A percentile compares a stretch with the other conserved stretches of the same genome.
Conservation (phyloP, 30 jellyfish, hydroid and myxozoan species). For the Catostylus mosaicus region DNA sequence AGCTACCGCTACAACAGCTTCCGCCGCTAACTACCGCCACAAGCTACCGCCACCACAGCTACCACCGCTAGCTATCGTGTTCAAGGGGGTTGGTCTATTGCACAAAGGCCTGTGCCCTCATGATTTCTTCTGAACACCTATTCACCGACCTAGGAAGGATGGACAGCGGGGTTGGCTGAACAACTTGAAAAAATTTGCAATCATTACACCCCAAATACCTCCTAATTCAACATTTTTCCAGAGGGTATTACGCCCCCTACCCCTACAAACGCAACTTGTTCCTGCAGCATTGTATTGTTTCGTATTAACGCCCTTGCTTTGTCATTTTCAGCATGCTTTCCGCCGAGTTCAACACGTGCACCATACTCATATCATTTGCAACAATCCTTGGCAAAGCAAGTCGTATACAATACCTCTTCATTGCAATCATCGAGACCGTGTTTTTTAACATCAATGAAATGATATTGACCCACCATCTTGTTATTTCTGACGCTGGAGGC, state of each 20-base stretch:
- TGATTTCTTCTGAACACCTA: too few species aligned
- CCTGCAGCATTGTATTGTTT: neutral
- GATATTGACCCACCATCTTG: slow-evolving; percentile 76
- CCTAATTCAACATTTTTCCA: neutral
- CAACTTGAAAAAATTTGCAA: neutral
- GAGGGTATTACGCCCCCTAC: neutral
- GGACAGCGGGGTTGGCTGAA: neutral
- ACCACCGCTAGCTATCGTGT: too few species aligned
- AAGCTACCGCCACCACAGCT: too few species aligned
- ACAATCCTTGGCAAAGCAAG: slow-evolving; percentile 93
- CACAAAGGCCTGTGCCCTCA: too few species aligned
- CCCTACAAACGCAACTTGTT: neutral
- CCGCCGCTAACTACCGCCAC: too few species aligned
- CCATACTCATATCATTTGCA: slow-evolving; percentile 87
- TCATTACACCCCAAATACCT: neutral
- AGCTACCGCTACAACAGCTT: too few species aligned
- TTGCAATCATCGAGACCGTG: slow-evolving; percentile 79
- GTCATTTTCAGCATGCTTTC: slow-evolving; percentile 70
- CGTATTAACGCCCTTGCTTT: neutral
- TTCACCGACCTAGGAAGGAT: too few species aligned
- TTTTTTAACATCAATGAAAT: slow-evolving; percentile 85
- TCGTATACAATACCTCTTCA: slow-evolving; percentile 83
- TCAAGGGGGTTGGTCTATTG: too few species aligned
- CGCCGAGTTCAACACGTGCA: slow-evolving; percentile 92
- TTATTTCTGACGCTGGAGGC: slow-evolving; percentile 93